phyloP scores from a whole-genome alignment of 2,113 vertebrate genomes.

The Platysternon megacephalum region DNA sequence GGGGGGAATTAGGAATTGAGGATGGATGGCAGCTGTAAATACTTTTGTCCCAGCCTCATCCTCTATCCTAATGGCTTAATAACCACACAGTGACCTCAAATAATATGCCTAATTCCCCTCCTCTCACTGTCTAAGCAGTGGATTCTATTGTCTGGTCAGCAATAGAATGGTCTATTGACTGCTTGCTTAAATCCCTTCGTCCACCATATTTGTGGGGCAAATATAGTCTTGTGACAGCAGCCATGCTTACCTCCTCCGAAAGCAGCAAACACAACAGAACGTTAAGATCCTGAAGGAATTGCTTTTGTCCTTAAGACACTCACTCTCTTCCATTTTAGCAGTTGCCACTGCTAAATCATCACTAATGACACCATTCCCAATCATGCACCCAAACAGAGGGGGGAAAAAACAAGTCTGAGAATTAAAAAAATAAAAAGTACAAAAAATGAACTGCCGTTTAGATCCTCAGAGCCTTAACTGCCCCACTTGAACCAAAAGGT shows the following conservation, averaged over 20 bases:
- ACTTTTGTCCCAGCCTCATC: not conserved
- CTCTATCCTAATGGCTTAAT: not conserved
- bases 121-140: rapidly evolving
- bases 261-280: not conserved
- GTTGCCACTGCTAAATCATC: not conserved
- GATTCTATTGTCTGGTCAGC: not conserved
- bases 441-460: not conserved
- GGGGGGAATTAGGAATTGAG: not conserved
- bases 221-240: rapidly evolving
- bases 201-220: not conserved
- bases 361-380: not conserved
- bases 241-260: not conserved
- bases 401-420: not conserved
- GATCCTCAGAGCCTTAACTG: not conserved
- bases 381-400: not conserved
- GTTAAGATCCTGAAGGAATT: not conserved
- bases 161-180: not conserved
- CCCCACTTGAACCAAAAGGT: not conserved
- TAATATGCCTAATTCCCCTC: not conserved
- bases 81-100: not conserved
- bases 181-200: not conserved
- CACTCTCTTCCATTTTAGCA: not conserved
- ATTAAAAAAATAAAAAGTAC: not conserved
- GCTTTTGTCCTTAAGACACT: not conserved
- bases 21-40: not conserved